Percentiles rank a stretch among this genome's conserved stretches.
Evolutionary conservation across 2,888 invertebrate genomes (phyloP).

Genomic region (Antheraea yamamai): DNA sequence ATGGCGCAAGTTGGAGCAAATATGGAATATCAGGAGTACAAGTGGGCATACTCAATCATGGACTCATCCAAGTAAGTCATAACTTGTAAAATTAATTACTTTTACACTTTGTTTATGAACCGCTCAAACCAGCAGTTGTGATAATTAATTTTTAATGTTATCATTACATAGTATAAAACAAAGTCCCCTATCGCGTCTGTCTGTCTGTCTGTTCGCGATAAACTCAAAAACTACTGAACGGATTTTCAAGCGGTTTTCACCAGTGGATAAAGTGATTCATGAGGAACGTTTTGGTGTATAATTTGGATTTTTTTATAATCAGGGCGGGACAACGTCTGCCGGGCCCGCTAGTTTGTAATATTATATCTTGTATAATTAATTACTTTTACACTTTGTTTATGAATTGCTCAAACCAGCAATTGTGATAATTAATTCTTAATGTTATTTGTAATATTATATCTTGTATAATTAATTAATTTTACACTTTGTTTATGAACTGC

Average conservation of each 20-base stretch:
- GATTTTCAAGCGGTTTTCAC: too few species aligned
- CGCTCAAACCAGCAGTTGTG: not conserved
- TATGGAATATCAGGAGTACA: slow-evolving; percentile 84
- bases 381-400: not conserved
- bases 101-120: not conserved
- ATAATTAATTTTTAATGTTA: too few species aligned
- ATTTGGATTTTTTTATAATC: too few species aligned
- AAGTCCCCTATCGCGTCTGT: too few species aligned
- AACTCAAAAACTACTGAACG: too few species aligned
- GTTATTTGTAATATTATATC: too few species aligned
- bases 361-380: slow-evolving; percentile 3
- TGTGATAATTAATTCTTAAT: not conserved
- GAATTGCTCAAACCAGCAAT: not conserved
- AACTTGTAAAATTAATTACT: not conserved
- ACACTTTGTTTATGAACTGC: not conserved
- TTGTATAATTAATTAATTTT: not conserved
- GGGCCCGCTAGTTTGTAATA: too few species aligned
- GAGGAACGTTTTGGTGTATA: too few species aligned
- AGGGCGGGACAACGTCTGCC: too few species aligned
- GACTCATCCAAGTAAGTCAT: slow-evolving; percentile 90
- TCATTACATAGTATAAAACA: too few species aligned
- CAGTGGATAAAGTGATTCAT: too few species aligned
- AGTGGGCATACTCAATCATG: slow-evolving; percentile 97
- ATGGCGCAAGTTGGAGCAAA: slow-evolving; percentile 81
- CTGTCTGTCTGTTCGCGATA: too few species aligned